Percentiles rank a stretch among this genome's conserved stretches.
These are phyloP conservation scores for Dolichomitus sp. DNA, from an alignment of 2,888 invertebrate species.

Conservation along the genomic window DNA sequence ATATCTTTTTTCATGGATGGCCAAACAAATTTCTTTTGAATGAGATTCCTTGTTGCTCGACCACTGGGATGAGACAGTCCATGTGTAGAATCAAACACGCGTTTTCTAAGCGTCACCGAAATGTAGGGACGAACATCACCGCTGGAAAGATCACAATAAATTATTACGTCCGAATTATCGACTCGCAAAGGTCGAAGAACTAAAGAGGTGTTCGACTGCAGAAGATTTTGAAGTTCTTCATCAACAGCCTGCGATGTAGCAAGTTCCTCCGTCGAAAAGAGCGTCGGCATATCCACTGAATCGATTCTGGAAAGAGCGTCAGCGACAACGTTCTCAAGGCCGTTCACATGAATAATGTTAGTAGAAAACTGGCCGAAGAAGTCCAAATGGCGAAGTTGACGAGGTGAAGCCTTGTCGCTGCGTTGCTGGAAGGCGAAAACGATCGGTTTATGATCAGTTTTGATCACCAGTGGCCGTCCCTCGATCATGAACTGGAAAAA, in stretches of 20 bases:
- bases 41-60: background rate
- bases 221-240: background rate
- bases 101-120: background rate
- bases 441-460: slow-evolving; percentile 14
- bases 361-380: slow-evolving; percentile 8
- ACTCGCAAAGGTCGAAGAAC: background rate
- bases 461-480: background rate
- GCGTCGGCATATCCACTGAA: too few species aligned
- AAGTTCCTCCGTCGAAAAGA: background rate
- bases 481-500: background rate
- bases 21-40: slow-evolving; percentile 69
- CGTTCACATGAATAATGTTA: background rate
- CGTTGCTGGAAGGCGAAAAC: slow-evolving; percentile 4
- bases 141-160: background rate
- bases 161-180: background rate
- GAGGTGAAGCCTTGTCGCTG: slow-evolving; percentile 6
- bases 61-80: slow-evolving; percentile 2
- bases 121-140: background rate
- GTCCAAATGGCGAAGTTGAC: slow-evolving; percentile 7
- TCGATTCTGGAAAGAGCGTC: too few species aligned
- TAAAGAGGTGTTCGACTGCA: background rate
- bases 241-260: background rate
- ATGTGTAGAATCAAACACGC: background rate
- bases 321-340: slow-evolving; percentile 19
- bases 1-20: slow-evolving; percentile 72